phyloP scores from a whole-genome alignment of 2,888 invertebrate genomes.

The Eristalis pertinax region DNA sequence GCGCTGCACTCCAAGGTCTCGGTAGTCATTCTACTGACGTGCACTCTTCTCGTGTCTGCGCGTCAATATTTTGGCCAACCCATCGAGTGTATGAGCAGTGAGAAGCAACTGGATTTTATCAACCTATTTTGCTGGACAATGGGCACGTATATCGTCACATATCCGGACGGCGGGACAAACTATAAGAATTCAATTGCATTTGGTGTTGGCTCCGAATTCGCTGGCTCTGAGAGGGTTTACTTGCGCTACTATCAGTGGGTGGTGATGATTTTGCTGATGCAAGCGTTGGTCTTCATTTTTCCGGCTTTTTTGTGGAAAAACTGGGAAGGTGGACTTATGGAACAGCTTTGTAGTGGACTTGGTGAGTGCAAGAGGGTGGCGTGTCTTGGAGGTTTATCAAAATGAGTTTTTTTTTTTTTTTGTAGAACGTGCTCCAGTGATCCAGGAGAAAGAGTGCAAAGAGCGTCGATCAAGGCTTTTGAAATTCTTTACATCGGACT shows the following conservation, averaged over 20 bases:
- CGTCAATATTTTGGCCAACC: constrained; percentile 94
- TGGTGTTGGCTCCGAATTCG: constrained; percentile 76
- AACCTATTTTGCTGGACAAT: constrained; percentile 91
- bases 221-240: constrained; percentile 76
- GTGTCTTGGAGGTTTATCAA: not conserved
- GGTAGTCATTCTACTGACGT: constrained; percentile 87
- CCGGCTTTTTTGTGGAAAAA: constrained; percentile 80
- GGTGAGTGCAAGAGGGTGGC: constrained; percentile 59
- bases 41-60: constrained; percentile 88
- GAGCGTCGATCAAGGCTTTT: constrained; percentile 75
- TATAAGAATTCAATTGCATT: constrained; percentile 74
- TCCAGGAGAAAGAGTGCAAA: constrained; percentile 74
- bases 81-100: constrained; percentile 87
- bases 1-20: constrained; percentile 88
- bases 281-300: constrained; percentile 78
- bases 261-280: constrained; percentile 77
- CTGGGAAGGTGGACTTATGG: constrained; percentile 82
- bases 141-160: constrained; percentile 85
- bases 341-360: constrained; percentile 78
- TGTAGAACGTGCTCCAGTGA: constrained; percentile 74
- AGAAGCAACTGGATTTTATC: constrained; percentile 84
- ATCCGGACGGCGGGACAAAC: constrained; percentile 80
- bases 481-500: constrained; percentile 77
- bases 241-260: constrained; percentile 81
- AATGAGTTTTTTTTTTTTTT: not conserved